Evolutionary conservation across 2,888 invertebrate species (phyloP), one percentile per base, ranked within the genome.

Genomic region (Gryllus longicercus): DNA sequence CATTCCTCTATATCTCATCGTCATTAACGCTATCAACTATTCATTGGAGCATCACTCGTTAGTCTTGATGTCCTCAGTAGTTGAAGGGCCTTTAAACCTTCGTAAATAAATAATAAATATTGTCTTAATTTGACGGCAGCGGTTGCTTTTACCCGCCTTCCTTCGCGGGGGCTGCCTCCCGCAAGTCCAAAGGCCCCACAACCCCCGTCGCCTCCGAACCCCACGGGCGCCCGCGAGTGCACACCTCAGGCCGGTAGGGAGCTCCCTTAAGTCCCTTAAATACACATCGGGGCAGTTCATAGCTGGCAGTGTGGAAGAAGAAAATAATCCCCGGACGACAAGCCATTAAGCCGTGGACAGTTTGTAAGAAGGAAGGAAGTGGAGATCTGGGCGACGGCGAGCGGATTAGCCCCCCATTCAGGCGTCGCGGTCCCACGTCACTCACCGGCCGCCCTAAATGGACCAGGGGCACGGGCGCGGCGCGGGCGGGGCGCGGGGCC

Each of bases 341-440:
- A 63, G 63, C 63, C 63, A 63, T 63, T 63, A 63, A 63, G 63
- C 63, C n/a, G 63, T n/a, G 63, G 63, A 63, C 63, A 63, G 63
- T 63, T 63, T 63, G 63, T 63, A 63, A 63, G 63, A 63, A 63
- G 63, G 63, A 63, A 63, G 63, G 63, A 63, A 63, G 63, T 63
- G 63, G n/a, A 63, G 63, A 63, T 63, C 63, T 14, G 63, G 63
- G 63, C 63, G 63, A 63, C 63, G 63, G 63, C 63, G 63, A 63
- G 63, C 63, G 12, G 63, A 63, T 63, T 63, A 63, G 63, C 14
- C 63, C 63, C 63, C 38, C 63, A 63, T 63, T 63, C 63, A 63
- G n/a, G 63, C 63, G 63, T 63, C n/a, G 63, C n/a, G 63, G 63
- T 63, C 63, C 63, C 63, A 63, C 63, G 63, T 63, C 63, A 63